phyloP scores from a whole-genome alignment of 2,113 vertebrate genomes.

The Dromiciops gliroides region DNA sequence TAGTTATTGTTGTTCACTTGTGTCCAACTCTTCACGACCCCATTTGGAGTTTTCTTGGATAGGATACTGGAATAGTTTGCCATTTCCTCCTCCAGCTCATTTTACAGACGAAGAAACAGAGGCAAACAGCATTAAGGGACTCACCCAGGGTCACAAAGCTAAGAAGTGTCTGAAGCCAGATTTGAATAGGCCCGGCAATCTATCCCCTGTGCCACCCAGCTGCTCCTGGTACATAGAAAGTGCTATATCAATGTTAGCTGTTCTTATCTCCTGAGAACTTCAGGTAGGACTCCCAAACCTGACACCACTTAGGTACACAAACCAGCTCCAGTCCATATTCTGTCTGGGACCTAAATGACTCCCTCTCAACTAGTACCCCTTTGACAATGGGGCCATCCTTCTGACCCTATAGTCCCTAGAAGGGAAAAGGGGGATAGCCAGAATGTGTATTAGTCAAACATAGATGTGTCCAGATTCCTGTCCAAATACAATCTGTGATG shows the following conservation, averaged over 20 bases:
- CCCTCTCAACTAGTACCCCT: no score
- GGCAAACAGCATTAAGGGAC: background rate
- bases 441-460: no score
- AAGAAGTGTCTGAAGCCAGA: background rate
- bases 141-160: background rate
- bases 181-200: no score
- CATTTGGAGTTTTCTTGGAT: background rate
- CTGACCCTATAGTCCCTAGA: no score
- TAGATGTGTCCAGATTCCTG: no score
- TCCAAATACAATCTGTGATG: no score
- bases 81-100: background rate
- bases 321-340: background rate
- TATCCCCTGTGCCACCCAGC: background rate
- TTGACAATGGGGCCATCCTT: no score
- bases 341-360: background rate
- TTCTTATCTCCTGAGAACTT: background rate
- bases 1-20: background rate
- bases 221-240: background rate
- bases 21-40: background rate
- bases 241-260: background rate
- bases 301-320: background rate
- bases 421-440: no score
- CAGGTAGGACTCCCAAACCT: background rate
- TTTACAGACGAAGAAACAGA: background rate
- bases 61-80: background rate